Evolutionary conservation across 2,113 vertebrate genomes (phyloP).

Genomic region (Phalacrocorax carbo): DNA sequence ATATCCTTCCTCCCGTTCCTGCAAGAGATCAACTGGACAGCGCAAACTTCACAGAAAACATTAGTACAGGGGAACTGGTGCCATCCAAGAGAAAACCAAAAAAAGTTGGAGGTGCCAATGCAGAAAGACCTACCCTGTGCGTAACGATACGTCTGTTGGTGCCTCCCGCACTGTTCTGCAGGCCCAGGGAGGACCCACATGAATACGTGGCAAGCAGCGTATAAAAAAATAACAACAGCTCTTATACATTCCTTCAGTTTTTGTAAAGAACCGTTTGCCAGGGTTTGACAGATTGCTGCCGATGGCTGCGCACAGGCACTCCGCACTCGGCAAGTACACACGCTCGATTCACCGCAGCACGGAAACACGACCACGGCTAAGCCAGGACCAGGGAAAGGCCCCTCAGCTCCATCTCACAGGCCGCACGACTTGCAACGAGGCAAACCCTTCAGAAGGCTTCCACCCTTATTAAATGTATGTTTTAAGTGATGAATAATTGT

Average conservation of each 20-base stretch:
- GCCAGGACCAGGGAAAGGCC: not conserved
- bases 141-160: not conserved
- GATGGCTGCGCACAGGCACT: not conserved
- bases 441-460: not conserved
- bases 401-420: not conserved
- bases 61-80: not conserved
- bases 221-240: not conserved
- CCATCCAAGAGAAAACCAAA: not conserved
- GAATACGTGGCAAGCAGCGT: not conserved
- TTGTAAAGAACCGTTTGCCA: not conserved
- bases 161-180: not conserved
- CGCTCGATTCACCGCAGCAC: fast-evolving
- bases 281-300: not conserved
- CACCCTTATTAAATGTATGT: not conserved
- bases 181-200: not conserved
- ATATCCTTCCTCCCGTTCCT: not conserved
- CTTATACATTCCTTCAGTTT: not conserved
- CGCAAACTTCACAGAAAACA: not conserved
- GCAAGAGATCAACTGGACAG: not conserved
- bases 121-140: not conserved
- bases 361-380: fast-evolving
- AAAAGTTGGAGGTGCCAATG: not conserved
- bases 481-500: not conserved
- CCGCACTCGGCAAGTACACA: not conserved
- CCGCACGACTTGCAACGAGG: not conserved